These are phyloP conservation scores for Trachelus troglodyta DNA, from an alignment of 2,888 invertebrate species.

Conservation along the genomic window DNA sequence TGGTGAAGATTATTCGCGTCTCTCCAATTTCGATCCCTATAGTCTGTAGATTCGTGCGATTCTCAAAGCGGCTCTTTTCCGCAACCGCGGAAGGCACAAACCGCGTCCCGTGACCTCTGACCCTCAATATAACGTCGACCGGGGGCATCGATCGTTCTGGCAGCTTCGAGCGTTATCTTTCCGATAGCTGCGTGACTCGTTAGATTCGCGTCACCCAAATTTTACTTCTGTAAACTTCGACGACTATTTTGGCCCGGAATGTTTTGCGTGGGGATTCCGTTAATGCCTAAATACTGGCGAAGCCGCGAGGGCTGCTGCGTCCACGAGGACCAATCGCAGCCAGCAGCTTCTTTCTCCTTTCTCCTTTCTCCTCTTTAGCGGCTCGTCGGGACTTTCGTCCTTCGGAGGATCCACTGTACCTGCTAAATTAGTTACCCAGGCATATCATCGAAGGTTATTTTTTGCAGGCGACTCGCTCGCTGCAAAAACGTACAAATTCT, in stretches of 20 bases:
- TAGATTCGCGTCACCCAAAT: no score
- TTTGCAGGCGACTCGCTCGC: slow-evolving; percentile 9
- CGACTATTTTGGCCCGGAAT: no score
- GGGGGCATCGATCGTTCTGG: no score
- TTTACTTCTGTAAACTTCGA: no score
- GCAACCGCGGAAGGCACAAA: no score
- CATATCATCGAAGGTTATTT: background rate
- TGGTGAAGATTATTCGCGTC: background rate
- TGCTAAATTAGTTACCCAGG: slow-evolving; percentile 7
- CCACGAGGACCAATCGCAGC: background rate
- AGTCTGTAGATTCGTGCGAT: background rate
- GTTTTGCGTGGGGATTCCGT: background rate
- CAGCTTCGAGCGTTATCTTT: no score
- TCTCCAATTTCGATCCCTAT: background rate
- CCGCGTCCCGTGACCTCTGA: background rate
- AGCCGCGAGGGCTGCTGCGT: no score
- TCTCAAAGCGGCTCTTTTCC: background rate
- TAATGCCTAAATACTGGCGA: background rate
- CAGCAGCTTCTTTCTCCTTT: slow-evolving; percentile 8
- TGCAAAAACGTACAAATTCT: slow-evolving; percentile 31
- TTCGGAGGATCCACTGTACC: slow-evolving; percentile 12
- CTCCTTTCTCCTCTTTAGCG: slow-evolving; percentile 1
- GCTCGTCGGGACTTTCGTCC: slow-evolving; percentile 8
- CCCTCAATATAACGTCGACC: background rate
- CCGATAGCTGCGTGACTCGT: no score